phyloP scores from a whole-genome alignment of 1,140 invertebrate species.

The Drosophila paulistorum region DNA sequence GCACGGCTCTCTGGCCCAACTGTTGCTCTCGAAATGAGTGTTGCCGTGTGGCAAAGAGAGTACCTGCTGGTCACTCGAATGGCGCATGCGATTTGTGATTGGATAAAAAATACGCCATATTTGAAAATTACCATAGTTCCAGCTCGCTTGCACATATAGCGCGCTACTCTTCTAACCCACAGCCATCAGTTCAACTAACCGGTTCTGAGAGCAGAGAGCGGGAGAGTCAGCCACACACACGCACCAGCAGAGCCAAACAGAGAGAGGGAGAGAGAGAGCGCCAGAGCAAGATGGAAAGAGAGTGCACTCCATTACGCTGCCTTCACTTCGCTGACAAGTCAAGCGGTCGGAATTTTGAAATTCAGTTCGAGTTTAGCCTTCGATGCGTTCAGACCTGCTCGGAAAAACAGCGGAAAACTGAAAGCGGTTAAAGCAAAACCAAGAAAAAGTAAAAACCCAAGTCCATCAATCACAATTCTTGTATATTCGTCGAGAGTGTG shows the following conservation, averaged over 20 bases:
- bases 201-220: conserved; percentile 46
- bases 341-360: conserved; percentile 24
- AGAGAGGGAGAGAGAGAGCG: background rate
- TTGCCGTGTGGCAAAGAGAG: conserved; percentile 67
- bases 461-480: conserved; percentile 36
- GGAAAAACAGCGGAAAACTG: conserved; percentile 58
- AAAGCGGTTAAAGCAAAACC: conserved; percentile 34
- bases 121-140: conserved; percentile 74
- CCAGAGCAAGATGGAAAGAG: background rate
- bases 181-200: conserved; percentile 38
- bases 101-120: conserved; percentile 82
- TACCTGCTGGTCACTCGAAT: conserved; percentile 63
- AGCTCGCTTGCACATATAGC: conserved; percentile 48
- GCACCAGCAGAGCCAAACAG: background rate
- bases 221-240: background rate
- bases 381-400: conserved; percentile 80
- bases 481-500: conserved; percentile 30
- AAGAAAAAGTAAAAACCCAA: conserved; percentile 21
- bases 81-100: conserved; percentile 82
- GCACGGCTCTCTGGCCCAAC: conserved; percentile 56
- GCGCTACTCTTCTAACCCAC: conserved; percentile 41
- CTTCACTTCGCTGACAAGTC: conserved; percentile 53
- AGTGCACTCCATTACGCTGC: background rate
- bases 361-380: conserved; percentile 82
- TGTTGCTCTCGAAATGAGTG: conserved; percentile 71